These are phyloP conservation scores for Rhopalosiphum nymphaeae DNA, from an alignment of 2,888 invertebrate genomes.

Conservation along the genomic window DNA sequence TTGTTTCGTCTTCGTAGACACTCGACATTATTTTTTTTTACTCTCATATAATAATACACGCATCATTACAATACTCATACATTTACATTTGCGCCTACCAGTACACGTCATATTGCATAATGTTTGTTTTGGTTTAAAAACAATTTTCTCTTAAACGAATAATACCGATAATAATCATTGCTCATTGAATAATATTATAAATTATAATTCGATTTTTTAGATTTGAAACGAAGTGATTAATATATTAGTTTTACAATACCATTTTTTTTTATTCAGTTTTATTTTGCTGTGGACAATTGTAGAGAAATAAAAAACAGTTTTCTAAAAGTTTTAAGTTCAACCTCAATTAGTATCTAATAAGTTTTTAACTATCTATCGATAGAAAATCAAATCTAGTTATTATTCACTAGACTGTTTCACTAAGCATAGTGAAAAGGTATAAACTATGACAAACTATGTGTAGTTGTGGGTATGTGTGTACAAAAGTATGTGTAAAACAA, in stretches of 20 bases:
- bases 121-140: slow-evolving; percentile 17
- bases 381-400: neutral
- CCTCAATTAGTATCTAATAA: neutral
- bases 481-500: neutral
- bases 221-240: neutral
- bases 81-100: neutral
- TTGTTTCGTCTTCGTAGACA: slow-evolving; percentile 2
- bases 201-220: neutral
- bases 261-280: neutral
- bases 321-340: neutral
- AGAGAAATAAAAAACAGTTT: neutral
- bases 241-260: neutral
- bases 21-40: slow-evolving; percentile 10
- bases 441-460: too few relatives aligned
- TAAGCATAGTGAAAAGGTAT: neutral
- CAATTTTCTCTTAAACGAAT: neutral
- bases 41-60: neutral
- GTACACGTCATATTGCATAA: neutral
- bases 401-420: neutral
- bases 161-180: neutral
- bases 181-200: neutral
- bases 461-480: too few relatives aligned
- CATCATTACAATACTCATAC: neutral
- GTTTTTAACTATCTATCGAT: neutral
- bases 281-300: neutral